Conservation (phyloP, 2,113 vertebrate genomes). For the Cheirogaleus medius region DNA sequence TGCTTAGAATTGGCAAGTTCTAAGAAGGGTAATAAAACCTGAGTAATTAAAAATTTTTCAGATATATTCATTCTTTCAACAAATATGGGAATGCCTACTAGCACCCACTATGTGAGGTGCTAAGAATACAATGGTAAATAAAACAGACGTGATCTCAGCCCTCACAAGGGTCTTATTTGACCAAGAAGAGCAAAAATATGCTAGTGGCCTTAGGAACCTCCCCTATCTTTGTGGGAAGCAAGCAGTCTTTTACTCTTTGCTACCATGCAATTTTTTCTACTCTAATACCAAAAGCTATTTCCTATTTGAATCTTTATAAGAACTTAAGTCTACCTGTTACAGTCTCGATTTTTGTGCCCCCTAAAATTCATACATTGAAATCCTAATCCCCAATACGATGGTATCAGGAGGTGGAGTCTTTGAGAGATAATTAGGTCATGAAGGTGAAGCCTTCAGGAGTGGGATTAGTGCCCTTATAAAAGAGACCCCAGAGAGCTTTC, state of each 20-base stretch:
- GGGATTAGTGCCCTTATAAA: background rate
- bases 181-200: background rate
- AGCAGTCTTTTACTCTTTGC: background rate
- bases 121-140: background rate
- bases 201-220: background rate
- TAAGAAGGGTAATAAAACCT: slow-evolving; percentile 21
- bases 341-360: background rate
- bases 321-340: background rate
- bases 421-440: background rate
- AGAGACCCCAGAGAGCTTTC: background rate
- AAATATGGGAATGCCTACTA: slow-evolving; percentile 20
- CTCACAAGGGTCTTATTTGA: background rate
- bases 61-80: background rate
- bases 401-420: background rate
- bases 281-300: slow-evolving; percentile 21
- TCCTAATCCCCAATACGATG: background rate
- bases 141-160: background rate
- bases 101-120: background rate
- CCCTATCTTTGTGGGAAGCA: background rate
- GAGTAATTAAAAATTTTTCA: background rate
- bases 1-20: background rate
- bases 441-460: background rate
- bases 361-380: background rate
- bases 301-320: background rate
- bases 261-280: background rate